Evolutionary conservation across 2,888 invertebrate genomes (phyloP), one percentile per base, ranked within the genome.

Genomic region (Drosophila mercatorum): DNA sequence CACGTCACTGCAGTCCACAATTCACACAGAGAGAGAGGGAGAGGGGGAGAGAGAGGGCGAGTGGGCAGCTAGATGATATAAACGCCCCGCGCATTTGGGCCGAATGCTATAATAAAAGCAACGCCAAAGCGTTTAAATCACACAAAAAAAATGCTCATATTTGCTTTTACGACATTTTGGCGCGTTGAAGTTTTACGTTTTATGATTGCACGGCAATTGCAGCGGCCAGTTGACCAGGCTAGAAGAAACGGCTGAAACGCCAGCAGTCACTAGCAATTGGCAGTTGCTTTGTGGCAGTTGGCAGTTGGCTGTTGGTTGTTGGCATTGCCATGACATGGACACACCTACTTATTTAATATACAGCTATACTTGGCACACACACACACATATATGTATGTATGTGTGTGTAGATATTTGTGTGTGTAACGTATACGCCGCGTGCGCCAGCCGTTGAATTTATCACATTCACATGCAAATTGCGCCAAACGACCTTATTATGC

Each of bases 401-500:
- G 17, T 17, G 17, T 17, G 17, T 28, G 28, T 5, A 28, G 28
- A 47, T 22, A 55, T 38, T 36, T 59, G 49, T 64, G 60, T 69
- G 67, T 63, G 86, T 84, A 77, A 80, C 74, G 82, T 82, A 78
- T 80, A 77, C 80, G 71, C 74, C 71, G 74, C 77, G 80, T 77
- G 75, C 52, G 64, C 60, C 67, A 71, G 62, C 82, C 78, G 77
- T 83, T 86, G 85, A 92, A 90, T 92, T 91, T 91, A 91, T 92
- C 90, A 89, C 91, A 92, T 92, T 91, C 91, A 88, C 91, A 92
- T 92, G 92, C 90, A 92, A 92, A 92, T 92, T 92, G 92, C 84
- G 91, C 92, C 90, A 92, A 92, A 92, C 92, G 91, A 91, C 92
- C 92, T 92, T 92, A 92, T 92, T 92, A 92, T 92, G 92, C 92